Evolutionary conservation across 2,113 vertebrate species (phyloP).

Genomic region (Hippoglossus stenolepis): DNA sequence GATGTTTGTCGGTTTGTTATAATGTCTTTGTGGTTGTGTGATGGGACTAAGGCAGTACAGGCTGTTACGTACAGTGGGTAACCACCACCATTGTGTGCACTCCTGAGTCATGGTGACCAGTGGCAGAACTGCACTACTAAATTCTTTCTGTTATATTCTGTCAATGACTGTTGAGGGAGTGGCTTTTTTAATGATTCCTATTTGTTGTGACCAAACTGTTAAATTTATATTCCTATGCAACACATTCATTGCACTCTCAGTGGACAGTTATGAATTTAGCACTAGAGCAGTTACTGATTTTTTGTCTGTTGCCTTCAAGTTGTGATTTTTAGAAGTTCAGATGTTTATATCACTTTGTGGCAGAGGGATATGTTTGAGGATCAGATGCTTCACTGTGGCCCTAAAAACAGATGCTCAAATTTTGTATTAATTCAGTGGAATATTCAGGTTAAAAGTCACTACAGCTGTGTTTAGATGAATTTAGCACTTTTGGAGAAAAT

Average conservation of each 20-base stretch:
- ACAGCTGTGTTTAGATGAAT: too few relatives aligned
- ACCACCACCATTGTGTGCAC: background rate
- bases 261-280: conserved; percentile 11
- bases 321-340: background rate
- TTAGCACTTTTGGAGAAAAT: too few relatives aligned
- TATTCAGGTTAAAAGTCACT: background rate
- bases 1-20: background rate
- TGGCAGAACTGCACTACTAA: conserved; percentile 56
- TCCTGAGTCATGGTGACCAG: conserved; percentile 9
- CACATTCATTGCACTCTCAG: conserved; percentile 12
- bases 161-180: conserved; percentile 14
- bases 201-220: conserved; percentile 70
- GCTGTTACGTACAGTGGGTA: conserved; percentile 27
- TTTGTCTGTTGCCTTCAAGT: conserved; percentile 24
- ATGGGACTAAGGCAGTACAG: conserved; percentile 2
- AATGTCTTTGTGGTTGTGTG: background rate
- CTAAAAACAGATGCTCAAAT: background rate
- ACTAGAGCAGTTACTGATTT: background rate
- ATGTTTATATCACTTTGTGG: background rate
- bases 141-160: conserved; percentile 17
- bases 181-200: conserved; percentile 28
- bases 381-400: background rate
- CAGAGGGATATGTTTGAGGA: background rate
- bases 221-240: conserved; percentile 40
- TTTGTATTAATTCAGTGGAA: background rate